phyloP scores from a whole-genome alignment of 2,797 vertebrate species.

The Hapalemur alaotrensis region DNA sequence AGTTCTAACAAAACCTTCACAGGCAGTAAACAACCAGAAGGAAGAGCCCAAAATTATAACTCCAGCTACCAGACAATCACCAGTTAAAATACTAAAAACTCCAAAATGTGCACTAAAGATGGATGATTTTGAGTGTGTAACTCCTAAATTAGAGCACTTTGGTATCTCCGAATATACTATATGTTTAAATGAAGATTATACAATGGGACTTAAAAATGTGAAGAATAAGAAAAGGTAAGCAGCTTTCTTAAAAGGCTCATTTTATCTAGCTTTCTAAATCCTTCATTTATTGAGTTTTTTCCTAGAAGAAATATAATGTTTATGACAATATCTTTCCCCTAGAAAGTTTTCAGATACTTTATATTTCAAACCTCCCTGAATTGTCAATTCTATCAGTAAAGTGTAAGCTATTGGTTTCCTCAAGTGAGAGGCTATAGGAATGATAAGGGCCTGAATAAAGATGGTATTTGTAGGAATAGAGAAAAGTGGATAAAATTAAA shows the following conservation, averaged over 20 bases:
- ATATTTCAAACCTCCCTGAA: conserved; percentile 17
- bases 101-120: conserved; percentile 88
- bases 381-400: background rate
- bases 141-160: conserved; percentile 90
- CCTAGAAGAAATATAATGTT: background rate
- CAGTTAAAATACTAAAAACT: conserved; percentile 80
- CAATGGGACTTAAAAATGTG: conserved; percentile 89
- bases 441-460: background rate
- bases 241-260: background rate
- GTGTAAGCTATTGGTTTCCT: background rate
- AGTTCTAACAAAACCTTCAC: background rate
- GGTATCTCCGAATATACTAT: conserved; percentile 90
- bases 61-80: background rate
- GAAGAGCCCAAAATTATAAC: background rate
- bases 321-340: background rate
- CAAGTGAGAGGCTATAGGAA: background rate
- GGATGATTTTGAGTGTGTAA: conserved; percentile 88
- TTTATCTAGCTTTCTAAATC: background rate
- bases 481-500: background rate
- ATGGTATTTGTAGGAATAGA: background rate
- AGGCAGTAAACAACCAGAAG: background rate
- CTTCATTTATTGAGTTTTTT: conserved; percentile 8
- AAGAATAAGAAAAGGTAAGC: conserved; percentile 79
- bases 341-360: background rate
- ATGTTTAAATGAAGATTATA: conserved; percentile 94